Evolutionary conservation across 2,113 vertebrate species (phyloP), one percentile per base, ranked within the genome.

Genomic region (Camelus dromedarius): DNA sequence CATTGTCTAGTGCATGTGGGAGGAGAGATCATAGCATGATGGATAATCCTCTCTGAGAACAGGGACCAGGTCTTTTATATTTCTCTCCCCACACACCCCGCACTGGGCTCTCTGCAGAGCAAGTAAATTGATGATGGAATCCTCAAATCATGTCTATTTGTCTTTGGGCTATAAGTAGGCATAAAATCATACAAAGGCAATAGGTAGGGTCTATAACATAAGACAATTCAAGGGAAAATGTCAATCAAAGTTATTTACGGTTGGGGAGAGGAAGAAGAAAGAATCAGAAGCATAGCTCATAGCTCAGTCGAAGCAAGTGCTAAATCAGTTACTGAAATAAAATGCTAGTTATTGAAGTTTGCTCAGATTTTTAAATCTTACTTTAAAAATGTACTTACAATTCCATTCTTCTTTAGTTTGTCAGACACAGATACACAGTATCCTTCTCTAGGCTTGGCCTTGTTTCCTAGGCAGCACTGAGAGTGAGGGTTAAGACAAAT

Each of bases 171-270:
- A 3, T 94, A 95, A 87, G 32, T 38, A 84, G 70, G 50, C 4
- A 54, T 67, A 73, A 69, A 69, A 62, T 28, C 35, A 93, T 24
- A 38, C 38, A 77, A 42, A 89, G 32, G 42, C 56, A 72, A 13
- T 46, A 84, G 86, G 9, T 0, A 19, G 10, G 5, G 28, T 75
- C 32, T 82, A 24, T 72, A 60, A 70, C 19, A 58, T 76, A 60
- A 67, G 93, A 67, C 8, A 54, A 56, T 95, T 89, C 6, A 87
- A 85, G 52, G 20, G 14, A 94, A 72, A 75, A 50, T 89, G 28
- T 50, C 1, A 50, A 89, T 82, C 67, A 79, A 91, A 97, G 93
- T n/a, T 82, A 94, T 48, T 73, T 92, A 77, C 82, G 54, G 48
- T 42, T 8, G 38, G 35, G 18, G n/a, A 91, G 4, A 11, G 62